Percentiles rank a stretch among this genome's conserved stretches.
Evolutionary conservation across 2,797 vertebrate species (phyloP).

Genomic region (Perodicticus potto): DNA sequence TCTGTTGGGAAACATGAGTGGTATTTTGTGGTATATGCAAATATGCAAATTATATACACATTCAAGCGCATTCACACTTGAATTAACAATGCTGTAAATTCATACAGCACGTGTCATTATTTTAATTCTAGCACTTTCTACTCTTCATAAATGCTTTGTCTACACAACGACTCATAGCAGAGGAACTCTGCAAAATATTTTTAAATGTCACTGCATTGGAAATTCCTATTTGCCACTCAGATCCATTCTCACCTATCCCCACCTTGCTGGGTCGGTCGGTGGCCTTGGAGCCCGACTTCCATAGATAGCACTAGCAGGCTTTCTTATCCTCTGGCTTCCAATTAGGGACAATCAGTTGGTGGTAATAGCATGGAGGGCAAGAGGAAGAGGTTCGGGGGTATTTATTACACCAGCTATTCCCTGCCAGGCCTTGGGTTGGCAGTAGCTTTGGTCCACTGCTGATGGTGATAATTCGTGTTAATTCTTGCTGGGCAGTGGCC

Average conservation of each 20-base stretch:
- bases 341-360: not conserved
- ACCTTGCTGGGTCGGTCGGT: not conserved
- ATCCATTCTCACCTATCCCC: not conserved
- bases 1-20: not conserved
- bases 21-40: not conserved
- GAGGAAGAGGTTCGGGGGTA: not conserved
- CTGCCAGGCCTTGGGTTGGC: not conserved
- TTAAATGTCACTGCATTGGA: not conserved
- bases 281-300: not conserved
- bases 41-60: not conserved
- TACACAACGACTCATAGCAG: not conserved
- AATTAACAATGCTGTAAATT: slow-evolving; percentile 5
- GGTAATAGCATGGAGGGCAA: not conserved
- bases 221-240: not conserved
- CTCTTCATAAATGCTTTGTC: not conserved
- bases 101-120: not conserved
- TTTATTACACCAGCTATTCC: slow-evolving; percentile 29
- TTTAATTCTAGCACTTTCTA: slow-evolving; percentile 38
- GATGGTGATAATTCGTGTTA: not conserved
- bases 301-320: not conserved
- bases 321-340: not conserved
- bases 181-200: slow-evolving; percentile 20
- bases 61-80: not conserved
- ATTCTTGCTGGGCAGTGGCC: not conserved
- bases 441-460: not conserved